Evolutionary conservation across 2,888 invertebrate species (phyloP), one percentile per base, ranked within the genome.

Genomic region (Julus scandinavius): DNA sequence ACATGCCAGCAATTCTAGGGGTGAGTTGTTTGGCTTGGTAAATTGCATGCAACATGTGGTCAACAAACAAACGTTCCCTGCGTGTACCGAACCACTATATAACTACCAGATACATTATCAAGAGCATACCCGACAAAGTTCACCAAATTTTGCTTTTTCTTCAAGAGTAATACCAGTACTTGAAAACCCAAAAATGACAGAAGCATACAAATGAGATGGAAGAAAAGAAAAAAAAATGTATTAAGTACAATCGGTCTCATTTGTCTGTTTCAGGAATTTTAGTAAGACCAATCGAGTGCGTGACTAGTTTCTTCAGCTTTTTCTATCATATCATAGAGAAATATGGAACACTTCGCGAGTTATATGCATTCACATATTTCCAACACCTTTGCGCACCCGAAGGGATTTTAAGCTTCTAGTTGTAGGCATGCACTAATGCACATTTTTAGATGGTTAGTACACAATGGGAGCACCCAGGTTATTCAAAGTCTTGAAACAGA

Each of bases 91-190:
- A 85, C 40, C 40, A 85, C 38, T 49, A 54, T 45, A 50, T 87
- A 87, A 41, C 40, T 85, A 85, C 54, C 45, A 84, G 29, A 72
- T 29, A 72, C 72, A 72, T 72, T 72, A 72, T 72, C 72, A 72
- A 72, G 20, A 72, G 72, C 72, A 72, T 88, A 94, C 93, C 89
- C 94, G 94, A 89, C 94, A 94, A 90, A 94, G 93, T 90, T 95
- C 94, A 1, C 95, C 95, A 91, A 95, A 95, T 91, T 93, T 94
- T 0, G 95, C 94, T 91, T 96, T 95, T 88, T 95, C 94, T 90
- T 94, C 94, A 90, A 95, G 93, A 87, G 94, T 93, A 84, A 95
- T 94, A 40, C 93, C 92, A 40, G 93, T 91, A 54, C 94, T 94
- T 90, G 86, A 41, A 49, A 58, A 20, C 50, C 41, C 54, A 85